Conservation (phyloP, 37 sponge, comb jelly and placozoan species). For the Diacarnus erythraeanus region DNA sequence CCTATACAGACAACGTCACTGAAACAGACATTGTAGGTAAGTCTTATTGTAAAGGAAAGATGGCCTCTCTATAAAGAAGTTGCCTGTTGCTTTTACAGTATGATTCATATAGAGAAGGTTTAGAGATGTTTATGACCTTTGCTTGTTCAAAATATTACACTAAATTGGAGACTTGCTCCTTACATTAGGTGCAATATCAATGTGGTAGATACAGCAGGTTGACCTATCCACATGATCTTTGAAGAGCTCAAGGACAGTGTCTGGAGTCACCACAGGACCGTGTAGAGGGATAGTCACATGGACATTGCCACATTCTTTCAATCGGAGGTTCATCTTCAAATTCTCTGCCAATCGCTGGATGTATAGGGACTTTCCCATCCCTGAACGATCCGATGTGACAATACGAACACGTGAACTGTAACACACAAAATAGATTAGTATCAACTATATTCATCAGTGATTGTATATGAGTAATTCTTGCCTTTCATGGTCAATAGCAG, state of each 20-base stretch:
- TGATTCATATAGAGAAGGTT: too few relatives aligned
- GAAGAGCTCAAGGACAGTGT: slow-evolving; percentile 49
- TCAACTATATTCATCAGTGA: neutral
- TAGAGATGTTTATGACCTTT: too few relatives aligned
- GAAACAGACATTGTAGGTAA: too few relatives aligned
- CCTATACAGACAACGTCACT: too few relatives aligned
- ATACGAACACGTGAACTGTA: slow-evolving; percentile 50
- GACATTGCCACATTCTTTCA: neutral
- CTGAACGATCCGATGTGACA: slow-evolving; percentile 58
- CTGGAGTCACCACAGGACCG: slow-evolving; percentile 51
- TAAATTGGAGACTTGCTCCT: too few relatives aligned
- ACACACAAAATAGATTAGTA: neutral
- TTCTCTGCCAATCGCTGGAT: slow-evolving; percentile 46
- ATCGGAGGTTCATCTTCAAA: neutral
- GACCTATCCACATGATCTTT: neutral
- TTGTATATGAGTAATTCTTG: slow-evolving; percentile 1
- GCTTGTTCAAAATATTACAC: too few relatives aligned
- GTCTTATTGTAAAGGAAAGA: too few relatives aligned
- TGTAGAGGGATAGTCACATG: slow-evolving; percentile 58
- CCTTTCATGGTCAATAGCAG: slow-evolving; percentile 31
- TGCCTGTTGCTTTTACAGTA: too few relatives aligned
- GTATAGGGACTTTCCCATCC: slow-evolving; percentile 81
- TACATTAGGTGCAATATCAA: slow-evolving; percentile 71
- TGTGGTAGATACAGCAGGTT: slow-evolving; percentile 35
- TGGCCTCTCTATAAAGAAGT: too few relatives aligned